Evolutionary conservation across 2,113 vertebrate species (phyloP).

Genomic region (Monopterus albus): DNA sequence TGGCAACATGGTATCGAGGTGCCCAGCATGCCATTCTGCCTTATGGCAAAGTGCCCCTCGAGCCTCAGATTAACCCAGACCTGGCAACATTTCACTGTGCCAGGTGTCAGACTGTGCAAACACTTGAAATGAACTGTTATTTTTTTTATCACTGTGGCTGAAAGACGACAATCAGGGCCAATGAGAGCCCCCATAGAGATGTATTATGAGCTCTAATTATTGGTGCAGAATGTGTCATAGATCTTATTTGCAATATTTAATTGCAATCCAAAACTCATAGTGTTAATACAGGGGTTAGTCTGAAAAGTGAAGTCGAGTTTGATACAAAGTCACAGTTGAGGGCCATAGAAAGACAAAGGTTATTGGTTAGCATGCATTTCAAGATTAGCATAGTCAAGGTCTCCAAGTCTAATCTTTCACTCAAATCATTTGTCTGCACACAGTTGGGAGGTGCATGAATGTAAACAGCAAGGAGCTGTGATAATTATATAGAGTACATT

Average conservation of each 20-base stretch:
- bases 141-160: slow-evolving; percentile 23
- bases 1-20: slow-evolving; percentile 47
- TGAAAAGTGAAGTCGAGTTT: slow-evolving; percentile 19
- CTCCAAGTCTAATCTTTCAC: slow-evolving; percentile 23
- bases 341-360: slow-evolving; percentile 49
- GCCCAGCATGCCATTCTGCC: slow-evolving; percentile 55
- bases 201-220: slow-evolving; percentile 40
- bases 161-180: slow-evolving; percentile 38
- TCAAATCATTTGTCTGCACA: background rate
- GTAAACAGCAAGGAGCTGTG: too few relatives aligned
- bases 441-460: too few relatives aligned
- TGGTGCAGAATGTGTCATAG: background rate
- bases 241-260: slow-evolving; percentile 20
- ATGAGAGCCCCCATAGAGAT: slow-evolving; percentile 31
- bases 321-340: slow-evolving; percentile 17
- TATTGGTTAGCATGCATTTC: slow-evolving; percentile 40
- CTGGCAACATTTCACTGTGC: slow-evolving; percentile 40
- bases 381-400: slow-evolving; percentile 48
- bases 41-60: slow-evolving; percentile 39
- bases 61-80: slow-evolving; percentile 51
- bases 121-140: slow-evolving; percentile 26
- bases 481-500: too few relatives aligned
- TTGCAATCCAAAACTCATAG: slow-evolving; percentile 10
- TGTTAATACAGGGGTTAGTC: slow-evolving; percentile 33
- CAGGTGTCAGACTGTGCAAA: slow-evolving; percentile 45